Evolutionary conservation across 2,797 vertebrate species (phyloP).

Genomic region (Acanthurus leucopareius): DNA sequence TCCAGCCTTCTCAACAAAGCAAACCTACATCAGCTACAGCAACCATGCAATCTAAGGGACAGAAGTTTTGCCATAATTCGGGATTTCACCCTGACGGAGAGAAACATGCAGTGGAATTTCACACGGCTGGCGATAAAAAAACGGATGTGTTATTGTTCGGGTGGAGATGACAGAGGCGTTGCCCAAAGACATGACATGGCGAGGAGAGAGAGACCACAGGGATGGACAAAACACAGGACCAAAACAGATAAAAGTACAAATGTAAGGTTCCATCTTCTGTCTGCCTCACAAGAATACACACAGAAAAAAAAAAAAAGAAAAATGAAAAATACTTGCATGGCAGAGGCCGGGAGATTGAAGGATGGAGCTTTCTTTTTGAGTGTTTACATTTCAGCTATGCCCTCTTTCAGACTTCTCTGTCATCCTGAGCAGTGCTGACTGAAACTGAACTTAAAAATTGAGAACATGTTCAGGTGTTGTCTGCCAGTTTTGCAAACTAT

Average conservation of each 20-base stretch:
- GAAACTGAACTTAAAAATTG: slow-evolving; percentile 53
- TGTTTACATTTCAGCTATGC: slow-evolving; percentile 75
- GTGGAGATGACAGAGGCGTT: slow-evolving; percentile 58
- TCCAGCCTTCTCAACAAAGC: slow-evolving; percentile 94
- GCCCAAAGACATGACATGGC: slow-evolving; percentile 52
- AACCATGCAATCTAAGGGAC: slow-evolving; percentile 96
- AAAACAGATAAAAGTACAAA: slow-evolving; percentile 59
- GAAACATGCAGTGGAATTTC: slow-evolving; percentile 58
- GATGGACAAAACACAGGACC: slow-evolving; percentile 55
- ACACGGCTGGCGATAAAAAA: slow-evolving; percentile 30
- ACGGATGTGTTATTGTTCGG: slow-evolving; percentile 45
- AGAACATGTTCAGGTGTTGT: slow-evolving; percentile 71
- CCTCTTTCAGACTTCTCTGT: slow-evolving; percentile 60
- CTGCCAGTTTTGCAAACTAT: slow-evolving; percentile 63
- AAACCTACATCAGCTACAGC: slow-evolving; percentile 99
- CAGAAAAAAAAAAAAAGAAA: slow-evolving; percentile 30
- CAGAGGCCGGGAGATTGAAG: slow-evolving; percentile 59
- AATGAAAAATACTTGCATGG: slow-evolving; percentile 74
- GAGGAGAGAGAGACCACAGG: slow-evolving; percentile 46
- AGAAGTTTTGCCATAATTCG: slow-evolving; percentile 61
- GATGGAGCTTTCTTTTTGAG: slow-evolving; percentile 64
- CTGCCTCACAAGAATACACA: slow-evolving; percentile 63
- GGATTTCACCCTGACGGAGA: slow-evolving; percentile 71
- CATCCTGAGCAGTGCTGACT: slow-evolving; percentile 50
- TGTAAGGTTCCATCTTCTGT: slow-evolving; percentile 70